Conservation (phyloP, 2,113 vertebrate genomes). For the Fregata magnificens region DNA sequence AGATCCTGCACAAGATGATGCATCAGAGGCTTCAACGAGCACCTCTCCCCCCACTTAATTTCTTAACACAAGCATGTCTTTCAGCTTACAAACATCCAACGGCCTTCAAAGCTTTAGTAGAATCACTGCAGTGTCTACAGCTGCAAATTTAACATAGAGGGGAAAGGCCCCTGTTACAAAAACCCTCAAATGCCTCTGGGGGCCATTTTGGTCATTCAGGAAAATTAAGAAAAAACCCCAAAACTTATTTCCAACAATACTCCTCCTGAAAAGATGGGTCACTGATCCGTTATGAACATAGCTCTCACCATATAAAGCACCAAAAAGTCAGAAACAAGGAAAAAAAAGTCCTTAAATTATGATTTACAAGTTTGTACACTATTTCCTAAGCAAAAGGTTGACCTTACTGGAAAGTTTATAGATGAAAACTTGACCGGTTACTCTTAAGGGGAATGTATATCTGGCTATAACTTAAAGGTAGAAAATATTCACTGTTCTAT, state of each 20-base stretch:
- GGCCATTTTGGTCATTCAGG: conserved; percentile 48
- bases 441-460: conserved; percentile 53
- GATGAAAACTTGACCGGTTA: conserved; percentile 52
- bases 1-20: conserved; percentile 8
- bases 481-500: conserved; percentile 45
- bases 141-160: neutral
- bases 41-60: neutral
- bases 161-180: neutral
- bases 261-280: conserved; percentile 64
- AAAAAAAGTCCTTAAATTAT: conserved; percentile 59
- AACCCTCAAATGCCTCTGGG: neutral
- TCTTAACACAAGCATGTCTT: neutral
- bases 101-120: neutral
- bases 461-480: conserved; percentile 66
- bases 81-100: neutral
- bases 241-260: conserved; percentile 65
- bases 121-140: neutral
- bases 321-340: conserved; percentile 68
- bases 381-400: conserved; percentile 65
- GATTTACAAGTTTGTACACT: conserved; percentile 78
- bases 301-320: conserved; percentile 78
- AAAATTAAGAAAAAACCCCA: conserved; percentile 22
- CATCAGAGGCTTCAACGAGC: neutral
- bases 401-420: conserved; percentile 52
- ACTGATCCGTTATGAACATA: conserved; percentile 57